Evolutionary conservation across 2,888 invertebrate genomes (phyloP).

Genomic region (Lymantria monacha): DNA sequence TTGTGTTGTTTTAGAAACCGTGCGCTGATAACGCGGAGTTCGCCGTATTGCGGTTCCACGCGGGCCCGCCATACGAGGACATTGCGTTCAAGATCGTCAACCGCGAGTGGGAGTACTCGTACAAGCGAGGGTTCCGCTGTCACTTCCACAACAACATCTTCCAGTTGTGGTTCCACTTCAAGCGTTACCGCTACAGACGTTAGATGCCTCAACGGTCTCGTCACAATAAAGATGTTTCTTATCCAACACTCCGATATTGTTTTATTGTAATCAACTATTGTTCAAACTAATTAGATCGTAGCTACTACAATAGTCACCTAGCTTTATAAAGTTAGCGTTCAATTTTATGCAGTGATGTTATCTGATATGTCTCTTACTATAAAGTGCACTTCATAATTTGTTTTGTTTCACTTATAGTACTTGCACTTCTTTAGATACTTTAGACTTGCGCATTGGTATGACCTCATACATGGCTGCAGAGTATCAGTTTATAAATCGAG

Average conservation of each 20-base stretch:
- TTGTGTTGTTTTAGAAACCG: conserved; percentile 84
- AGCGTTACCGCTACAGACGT: conserved; percentile 96
- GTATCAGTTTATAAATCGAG: no score
- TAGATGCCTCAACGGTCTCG: conserved; percentile 58
- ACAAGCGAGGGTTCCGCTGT: conserved; percentile 98
- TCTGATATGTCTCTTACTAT: no score
- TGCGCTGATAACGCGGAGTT: conserved; percentile 97
- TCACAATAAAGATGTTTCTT: not conserved
- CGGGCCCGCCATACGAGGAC: conserved; percentile 99
- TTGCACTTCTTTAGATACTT: no score
- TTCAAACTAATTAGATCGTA: no score
- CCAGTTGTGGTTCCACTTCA: conserved; percentile 99
- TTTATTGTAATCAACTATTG: not conserved
- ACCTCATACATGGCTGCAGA: no score
- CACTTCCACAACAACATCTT: conserved; percentile 99
- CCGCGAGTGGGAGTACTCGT: conserved; percentile 99
- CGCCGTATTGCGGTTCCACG: conserved; percentile 95
- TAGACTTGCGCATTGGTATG: no score
- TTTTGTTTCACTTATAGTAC: no score
- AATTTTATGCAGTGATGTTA: no score
- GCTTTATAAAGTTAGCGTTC: no score
- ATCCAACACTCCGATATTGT: not conserved
- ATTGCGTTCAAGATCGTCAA: conserved; percentile 99
- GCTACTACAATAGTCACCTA: no score
- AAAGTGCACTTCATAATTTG: no score